phyloP scores from a whole-genome alignment of 2,797 vertebrate genomes.

The Anas bernieri region DNA sequence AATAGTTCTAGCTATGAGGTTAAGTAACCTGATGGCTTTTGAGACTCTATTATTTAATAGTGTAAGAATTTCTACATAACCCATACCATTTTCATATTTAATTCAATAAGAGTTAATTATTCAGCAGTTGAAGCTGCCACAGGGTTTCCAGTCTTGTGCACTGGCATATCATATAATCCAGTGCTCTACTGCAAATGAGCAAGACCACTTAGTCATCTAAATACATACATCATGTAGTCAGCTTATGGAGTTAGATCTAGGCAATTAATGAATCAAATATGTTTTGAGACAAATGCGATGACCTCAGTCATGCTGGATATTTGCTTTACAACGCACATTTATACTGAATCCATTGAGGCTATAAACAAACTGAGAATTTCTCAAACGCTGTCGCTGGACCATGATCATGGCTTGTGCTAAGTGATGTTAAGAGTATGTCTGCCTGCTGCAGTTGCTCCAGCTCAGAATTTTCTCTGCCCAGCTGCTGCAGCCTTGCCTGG shows the following conservation, averaged over 20 bases:
- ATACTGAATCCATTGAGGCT: neutral
- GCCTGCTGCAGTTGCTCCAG: neutral
- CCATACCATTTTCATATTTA: conserved; percentile 49
- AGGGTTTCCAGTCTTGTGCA: conserved; percentile 26
- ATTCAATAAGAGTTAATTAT: conserved; percentile 55
- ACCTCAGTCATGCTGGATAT: neutral
- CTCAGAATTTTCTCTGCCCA: neutral
- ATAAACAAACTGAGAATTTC: neutral
- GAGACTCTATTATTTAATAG: conserved; percentile 4
- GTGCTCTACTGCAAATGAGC: neutral
- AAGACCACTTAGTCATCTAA: neutral
- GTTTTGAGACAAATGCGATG: neutral
- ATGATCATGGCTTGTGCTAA: fast-evolving
- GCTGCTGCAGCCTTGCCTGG: neutral
- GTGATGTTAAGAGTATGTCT: fast-evolving
- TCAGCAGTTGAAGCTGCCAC: neutral
- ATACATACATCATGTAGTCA: neutral
- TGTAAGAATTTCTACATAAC: conserved; percentile 1
- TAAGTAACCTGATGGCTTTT: neutral
- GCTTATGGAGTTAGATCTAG: neutral
- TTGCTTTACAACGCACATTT: neutral
- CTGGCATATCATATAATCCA: neutral
- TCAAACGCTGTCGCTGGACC: neutral
- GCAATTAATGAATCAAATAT: neutral
- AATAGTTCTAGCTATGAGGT: neutral